phyloP scores from a whole-genome alignment of 2,797 vertebrate genomes.

The Onychomys arenicola region DNA sequence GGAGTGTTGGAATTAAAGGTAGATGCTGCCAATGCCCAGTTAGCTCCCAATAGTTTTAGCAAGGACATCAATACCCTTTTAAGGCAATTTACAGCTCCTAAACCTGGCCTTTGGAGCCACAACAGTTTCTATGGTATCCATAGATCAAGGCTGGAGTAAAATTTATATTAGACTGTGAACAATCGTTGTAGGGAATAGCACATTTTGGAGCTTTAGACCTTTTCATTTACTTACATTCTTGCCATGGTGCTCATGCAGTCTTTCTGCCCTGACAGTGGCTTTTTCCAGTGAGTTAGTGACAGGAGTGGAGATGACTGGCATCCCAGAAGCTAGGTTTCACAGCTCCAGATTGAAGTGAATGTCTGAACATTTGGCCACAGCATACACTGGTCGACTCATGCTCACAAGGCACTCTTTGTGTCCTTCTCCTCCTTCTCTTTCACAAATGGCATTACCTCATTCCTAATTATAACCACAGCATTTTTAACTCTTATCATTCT shows the following conservation, averaged over 20 bases:
- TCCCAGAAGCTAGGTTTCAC: constrained; percentile 50
- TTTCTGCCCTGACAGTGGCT: neutral
- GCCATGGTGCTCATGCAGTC: neutral
- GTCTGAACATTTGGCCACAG: constrained; percentile 19
- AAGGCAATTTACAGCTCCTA: neutral
- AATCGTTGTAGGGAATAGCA: neutral
- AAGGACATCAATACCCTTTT: neutral
- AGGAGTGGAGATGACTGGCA: constrained; percentile 29
- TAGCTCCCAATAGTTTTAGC: neutral
- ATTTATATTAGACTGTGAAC: neutral
- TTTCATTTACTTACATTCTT: neutral
- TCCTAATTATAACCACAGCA: constrained; percentile 67
- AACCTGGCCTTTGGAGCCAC: neutral
- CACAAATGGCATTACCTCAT: constrained; percentile 42
- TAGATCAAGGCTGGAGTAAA: constrained; percentile 13
- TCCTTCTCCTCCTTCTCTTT: neutral
- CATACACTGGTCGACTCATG: constrained; percentile 38
- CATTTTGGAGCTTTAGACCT: neutral
- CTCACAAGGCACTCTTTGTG: neutral
- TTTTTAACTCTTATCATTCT: constrained; percentile 49
- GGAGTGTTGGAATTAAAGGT: neutral
- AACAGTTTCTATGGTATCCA: neutral
- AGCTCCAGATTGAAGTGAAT: neutral
- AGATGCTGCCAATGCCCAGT: neutral
- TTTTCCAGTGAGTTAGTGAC: constrained; percentile 45